phyloP scores from a whole-genome alignment of 2,888 invertebrate species.

The Hypomecis punctinalis region DNA sequence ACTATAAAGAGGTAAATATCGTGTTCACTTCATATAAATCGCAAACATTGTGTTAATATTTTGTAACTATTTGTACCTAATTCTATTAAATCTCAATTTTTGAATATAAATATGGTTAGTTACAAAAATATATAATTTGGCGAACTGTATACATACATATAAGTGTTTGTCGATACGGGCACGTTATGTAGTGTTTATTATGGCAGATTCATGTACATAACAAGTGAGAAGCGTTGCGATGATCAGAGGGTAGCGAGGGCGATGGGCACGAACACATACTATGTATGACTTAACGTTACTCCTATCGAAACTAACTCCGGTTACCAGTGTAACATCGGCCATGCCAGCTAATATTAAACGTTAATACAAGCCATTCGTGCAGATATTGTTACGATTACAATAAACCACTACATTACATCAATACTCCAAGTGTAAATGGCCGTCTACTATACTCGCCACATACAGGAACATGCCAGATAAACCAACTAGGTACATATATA shows the following conservation, averaged over 20 bases:
- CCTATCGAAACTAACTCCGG: slow-evolving; percentile 21
- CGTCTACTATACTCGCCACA: slow-evolving; percentile 53
- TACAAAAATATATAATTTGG: slow-evolving; percentile 77
- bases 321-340: slow-evolving; percentile 40
- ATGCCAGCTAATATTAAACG: slow-evolving; percentile 45
- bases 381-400: slow-evolving; percentile 43
- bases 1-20: slow-evolving; percentile 64
- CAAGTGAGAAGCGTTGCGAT: slow-evolving; percentile 47
- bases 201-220: slow-evolving; percentile 68
- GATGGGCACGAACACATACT: slow-evolving; percentile 36
- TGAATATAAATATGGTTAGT: slow-evolving; percentile 77
- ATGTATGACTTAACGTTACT: slow-evolving; percentile 36
- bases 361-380: slow-evolving; percentile 46
- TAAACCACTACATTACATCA: slow-evolving; percentile 42
- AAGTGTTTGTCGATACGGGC: slow-evolving; percentile 61
- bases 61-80: slow-evolving; percentile 60
- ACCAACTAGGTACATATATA: slow-evolving; percentile 55
- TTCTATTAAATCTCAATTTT: slow-evolving; percentile 73
- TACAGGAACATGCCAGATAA: slow-evolving; percentile 77
- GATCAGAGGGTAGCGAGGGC: slow-evolving; percentile 34
- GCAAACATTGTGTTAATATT: slow-evolving; percentile 52
- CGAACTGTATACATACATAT: slow-evolving; percentile 70
- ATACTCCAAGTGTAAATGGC: slow-evolving; percentile 38
- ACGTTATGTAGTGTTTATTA: slow-evolving; percentile 62
- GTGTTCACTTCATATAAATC: slow-evolving; percentile 64